These are phyloP conservation scores for Silurus glanis DNA, from an alignment of 2,113 vertebrate genomes.

Conservation along the genomic window DNA sequence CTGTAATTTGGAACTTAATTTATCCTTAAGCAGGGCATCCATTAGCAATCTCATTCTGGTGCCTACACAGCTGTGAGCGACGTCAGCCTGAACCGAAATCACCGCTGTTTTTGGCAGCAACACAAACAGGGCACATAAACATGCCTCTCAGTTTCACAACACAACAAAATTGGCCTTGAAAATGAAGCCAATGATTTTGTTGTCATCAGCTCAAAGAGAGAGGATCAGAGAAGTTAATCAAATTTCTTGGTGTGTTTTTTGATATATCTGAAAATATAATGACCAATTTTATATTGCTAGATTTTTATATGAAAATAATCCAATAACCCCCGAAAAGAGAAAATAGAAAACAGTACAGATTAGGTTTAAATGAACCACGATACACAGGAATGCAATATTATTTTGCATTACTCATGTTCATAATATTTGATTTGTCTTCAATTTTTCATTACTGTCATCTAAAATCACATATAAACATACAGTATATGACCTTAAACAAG, in stretches of 20 bases:
- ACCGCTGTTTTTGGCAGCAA: constrained; percentile 47
- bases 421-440: background rate
- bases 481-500: too few species aligned
- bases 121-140: constrained; percentile 60
- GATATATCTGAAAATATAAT: too few species aligned
- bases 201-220: background rate
- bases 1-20: constrained; percentile 71
- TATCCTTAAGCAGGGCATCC: constrained; percentile 59
- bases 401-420: background rate
- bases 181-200: background rate
- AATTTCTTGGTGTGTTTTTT: too few species aligned
- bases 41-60: constrained; percentile 47
- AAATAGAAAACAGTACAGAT: background rate
- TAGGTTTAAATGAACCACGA: background rate
- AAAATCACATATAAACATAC: too few species aligned
- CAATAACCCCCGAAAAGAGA: background rate
- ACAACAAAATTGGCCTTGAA: constrained; percentile 8
- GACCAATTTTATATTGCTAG: too few species aligned
- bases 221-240: background rate
- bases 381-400: background rate
- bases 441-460: background rate
- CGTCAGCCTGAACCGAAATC: background rate
- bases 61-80: constrained; percentile 17
- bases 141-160: constrained; percentile 27
- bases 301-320: background rate